A percentile compares a stretch with the other conserved stretches of the same genome.
Evolutionary conservation across 1,140 invertebrate species (phyloP).

Genomic region (Philopotamus ludificatus): DNA sequence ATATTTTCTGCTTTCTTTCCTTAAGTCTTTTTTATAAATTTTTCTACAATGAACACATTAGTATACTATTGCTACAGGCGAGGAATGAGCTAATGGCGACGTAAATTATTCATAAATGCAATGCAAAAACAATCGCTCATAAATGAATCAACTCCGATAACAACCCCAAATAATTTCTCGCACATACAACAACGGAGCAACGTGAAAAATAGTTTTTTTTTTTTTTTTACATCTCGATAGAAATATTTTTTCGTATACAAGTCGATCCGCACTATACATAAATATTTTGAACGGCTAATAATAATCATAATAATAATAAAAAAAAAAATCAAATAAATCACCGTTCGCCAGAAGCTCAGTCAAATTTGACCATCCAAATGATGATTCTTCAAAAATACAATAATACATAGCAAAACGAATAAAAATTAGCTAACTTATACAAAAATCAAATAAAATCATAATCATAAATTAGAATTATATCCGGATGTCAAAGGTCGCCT

Average conservation of each 20-base stretch:
- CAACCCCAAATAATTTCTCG: background rate
- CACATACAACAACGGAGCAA: slow-evolving; percentile 22
- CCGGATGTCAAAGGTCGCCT: slow-evolving; percentile 15
- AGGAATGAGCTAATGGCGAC: slow-evolving; percentile 38
- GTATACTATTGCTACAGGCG: slow-evolving; percentile 42
- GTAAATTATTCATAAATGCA: slow-evolving; percentile 14
- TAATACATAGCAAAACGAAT: background rate
- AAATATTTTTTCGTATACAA: slow-evolving; percentile 39
- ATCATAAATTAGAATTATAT: slow-evolving; percentile 1
- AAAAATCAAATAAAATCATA: background rate
- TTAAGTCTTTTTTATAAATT: slow-evolving; percentile 34
- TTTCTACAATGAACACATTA: slow-evolving; percentile 42
- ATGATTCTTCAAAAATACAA: slow-evolving; percentile 23
- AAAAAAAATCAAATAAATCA: background rate
- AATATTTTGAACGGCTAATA: slow-evolving; percentile 2
- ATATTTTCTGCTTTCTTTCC: slow-evolving; percentile 26
- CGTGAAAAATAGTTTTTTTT: slow-evolving; percentile 32
- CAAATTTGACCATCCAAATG: slow-evolving; percentile 35
- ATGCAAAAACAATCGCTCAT: background rate
- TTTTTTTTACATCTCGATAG: slow-evolving; percentile 8
- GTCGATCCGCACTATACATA: slow-evolving; percentile 35
- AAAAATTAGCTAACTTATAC: background rate
- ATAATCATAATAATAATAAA: too few species aligned
- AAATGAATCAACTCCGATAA: background rate
- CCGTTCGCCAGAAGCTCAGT: slow-evolving; percentile 34